Base-by-base conservation (phyloP, 2,888 invertebrate genomes). In the Drosophila borealis region DNA sequence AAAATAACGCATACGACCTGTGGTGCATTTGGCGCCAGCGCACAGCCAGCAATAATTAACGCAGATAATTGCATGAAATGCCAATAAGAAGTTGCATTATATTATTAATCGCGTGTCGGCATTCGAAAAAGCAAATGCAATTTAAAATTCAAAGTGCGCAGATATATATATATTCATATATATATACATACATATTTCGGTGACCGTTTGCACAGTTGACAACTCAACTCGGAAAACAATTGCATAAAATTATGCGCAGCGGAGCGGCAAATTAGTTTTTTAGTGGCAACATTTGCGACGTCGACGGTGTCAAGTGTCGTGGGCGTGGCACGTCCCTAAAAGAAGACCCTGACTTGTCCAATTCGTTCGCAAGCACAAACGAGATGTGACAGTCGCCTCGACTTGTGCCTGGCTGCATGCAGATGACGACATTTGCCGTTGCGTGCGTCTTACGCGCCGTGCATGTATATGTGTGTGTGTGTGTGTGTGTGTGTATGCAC, bases 181-280 rank as follows among this genome's bases (percentile, higher is more conserved):
- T n/a, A 33, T 34, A 37, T 13, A 11, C 9, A 4, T 29, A 36
- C 1, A 13, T 36, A 36, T 11, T 11, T 36, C 13, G 36, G 36
- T 39, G 46, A 41, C 14, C 17, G 14, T 41, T 51, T 25, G 50
- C 39, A 44, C 13, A 56, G 17, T 41, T 67, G 33, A 51, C 57
- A 75, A 70, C 78, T 76, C 67, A 76, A 79, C 81, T 81, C 67
- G 66, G 64, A 70, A 77, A 80, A 83, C 86, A 83, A 83, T 88
- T 86, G 89, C 87, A 83, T 83, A 72, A 80, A 80, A 84, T 86
- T 80, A 86, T 86, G 87, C 64, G 67, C 83, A 86, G 59, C 78
- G 78, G 74, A 70, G 80, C 80, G 89, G 61, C 74, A 84, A 84
- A 88, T 84, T 82, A 86, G 87, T 86, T 84, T 88, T 80, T 80